A percentile compares a stretch with the other conserved stretches of the same genome.
Conservation (phyloP, 2,113 vertebrate species). For the Vidua chalybeata region DNA sequence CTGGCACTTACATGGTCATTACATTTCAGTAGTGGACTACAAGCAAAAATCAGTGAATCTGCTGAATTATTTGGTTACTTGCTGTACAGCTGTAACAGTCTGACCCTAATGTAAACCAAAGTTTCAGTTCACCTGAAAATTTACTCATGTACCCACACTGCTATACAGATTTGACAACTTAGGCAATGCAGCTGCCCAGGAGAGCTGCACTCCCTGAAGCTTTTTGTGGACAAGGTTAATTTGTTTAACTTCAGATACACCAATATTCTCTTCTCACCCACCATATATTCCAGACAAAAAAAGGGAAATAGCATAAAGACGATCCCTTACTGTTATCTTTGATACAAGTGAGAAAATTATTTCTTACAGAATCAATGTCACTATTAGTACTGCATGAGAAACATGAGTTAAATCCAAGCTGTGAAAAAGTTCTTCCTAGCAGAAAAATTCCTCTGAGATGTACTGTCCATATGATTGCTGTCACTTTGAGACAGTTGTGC, state of each 20-base stretch:
- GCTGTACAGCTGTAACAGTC: background rate
- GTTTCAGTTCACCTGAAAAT: background rate
- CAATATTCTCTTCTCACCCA: background rate
- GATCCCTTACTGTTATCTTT: background rate
- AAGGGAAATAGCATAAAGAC: fast-evolving
- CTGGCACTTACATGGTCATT: background rate
- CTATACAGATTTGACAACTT: background rate
- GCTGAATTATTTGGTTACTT: background rate
- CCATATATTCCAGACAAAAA: background rate
- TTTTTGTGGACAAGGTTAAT: background rate
- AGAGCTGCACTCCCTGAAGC: background rate
- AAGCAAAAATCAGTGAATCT: background rate
- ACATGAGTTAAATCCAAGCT: background rate
- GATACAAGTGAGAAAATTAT: background rate
- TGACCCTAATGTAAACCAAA: background rate
- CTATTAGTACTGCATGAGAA: background rate
- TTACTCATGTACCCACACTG: background rate
- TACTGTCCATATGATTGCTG: background rate
- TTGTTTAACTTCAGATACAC: background rate
- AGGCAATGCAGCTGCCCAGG: background rate
- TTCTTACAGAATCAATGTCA: background rate
- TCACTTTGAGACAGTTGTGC: background rate
- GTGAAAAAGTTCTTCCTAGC: background rate
- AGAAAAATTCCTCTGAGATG: background rate
- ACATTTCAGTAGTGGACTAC: background rate